Evolutionary conservation across 2,113 vertebrate genomes (phyloP).

Genomic region (Ochotona curzoniae): DNA sequence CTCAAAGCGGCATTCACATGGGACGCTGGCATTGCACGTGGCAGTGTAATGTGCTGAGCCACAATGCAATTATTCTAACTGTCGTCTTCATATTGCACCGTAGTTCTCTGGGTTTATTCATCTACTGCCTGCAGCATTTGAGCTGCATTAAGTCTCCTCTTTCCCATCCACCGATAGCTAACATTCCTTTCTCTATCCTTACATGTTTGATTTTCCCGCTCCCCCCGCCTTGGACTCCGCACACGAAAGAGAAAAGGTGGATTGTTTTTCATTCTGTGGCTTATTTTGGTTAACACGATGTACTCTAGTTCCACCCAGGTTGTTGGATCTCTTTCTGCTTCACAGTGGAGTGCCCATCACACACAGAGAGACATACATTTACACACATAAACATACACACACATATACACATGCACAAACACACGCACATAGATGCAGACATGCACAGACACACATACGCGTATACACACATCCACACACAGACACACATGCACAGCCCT

Average conservation of each 20-base stretch:
- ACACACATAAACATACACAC: not conserved
- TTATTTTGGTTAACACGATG: not conserved
- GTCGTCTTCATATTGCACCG: not conserved
- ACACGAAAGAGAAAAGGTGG: not conserved
- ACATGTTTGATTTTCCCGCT: not conserved
- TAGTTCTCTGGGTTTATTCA: not conserved
- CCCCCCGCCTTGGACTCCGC: not conserved
- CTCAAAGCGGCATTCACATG: too few species aligned
- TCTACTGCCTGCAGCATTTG: not conserved
- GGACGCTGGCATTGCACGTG: too few species aligned
- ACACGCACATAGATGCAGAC: not conserved
- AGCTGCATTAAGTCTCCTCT: too few species aligned
- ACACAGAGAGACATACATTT: not conserved
- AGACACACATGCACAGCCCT: too few species aligned
- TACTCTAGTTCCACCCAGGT: not conserved
- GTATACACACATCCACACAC: not conserved
- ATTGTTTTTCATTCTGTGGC: not conserved
- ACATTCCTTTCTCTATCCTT: not conserved
- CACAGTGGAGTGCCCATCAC: not conserved
- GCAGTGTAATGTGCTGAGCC: too few species aligned
- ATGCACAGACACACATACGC: not conserved
- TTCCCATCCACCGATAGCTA: rapidly evolving
- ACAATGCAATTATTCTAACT: not conserved
- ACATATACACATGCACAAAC: not conserved
- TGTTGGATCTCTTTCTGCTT: not conserved